Base-by-base conservation (phyloP, 2,888 invertebrate genomes). In the Trachelus iudaicus region DNA sequence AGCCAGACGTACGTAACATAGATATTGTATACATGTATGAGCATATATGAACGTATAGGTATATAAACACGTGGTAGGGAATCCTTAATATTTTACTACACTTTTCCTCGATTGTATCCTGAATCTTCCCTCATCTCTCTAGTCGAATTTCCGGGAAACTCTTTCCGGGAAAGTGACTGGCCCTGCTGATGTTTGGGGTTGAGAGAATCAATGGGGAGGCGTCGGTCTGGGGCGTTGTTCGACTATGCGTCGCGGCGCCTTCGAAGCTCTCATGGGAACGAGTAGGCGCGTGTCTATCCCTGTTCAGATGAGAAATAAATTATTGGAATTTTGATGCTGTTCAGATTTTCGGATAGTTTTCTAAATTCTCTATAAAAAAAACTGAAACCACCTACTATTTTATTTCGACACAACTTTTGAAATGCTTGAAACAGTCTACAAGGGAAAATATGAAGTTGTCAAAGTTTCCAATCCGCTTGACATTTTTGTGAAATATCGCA, bases 191-290 rank as follows among this genome's bases (percentile, higher is more conserved):
- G 71, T 69, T 77, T 80, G 75, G 82, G 81, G 75, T 37, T 80
- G 83, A 80, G 79, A 82, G 87, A 85, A 89, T 88, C 88, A 88
- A 89, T 89, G 87, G 85, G 85, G 83, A 84, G 88, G 89, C 88
- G 88, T 86, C 88, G 85, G 82, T 86, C 85, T 86, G 87, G 86
- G 85, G 83, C 86, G 87, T 87, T 86, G 85, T 81, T 83, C 73
- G 79, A 81, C 77, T 84, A 85, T 80, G 86, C 87, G 86, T 82
- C 85, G 84, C 82, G 85, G 83, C 85, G 86, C 83, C 81, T 81
- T 75, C 77, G 31, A 78, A 35, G 75, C 77, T 79, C 68, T 73
- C 23, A 56, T 71, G 75, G 75, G 69, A 30, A 76, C 81, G 77
- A 78, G 75, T 68, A 77, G 34, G 56, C 71, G 80, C 75, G 33